Conservation (phyloP, 2,888 invertebrate species). For the Agonopterix heracliana region DNA sequence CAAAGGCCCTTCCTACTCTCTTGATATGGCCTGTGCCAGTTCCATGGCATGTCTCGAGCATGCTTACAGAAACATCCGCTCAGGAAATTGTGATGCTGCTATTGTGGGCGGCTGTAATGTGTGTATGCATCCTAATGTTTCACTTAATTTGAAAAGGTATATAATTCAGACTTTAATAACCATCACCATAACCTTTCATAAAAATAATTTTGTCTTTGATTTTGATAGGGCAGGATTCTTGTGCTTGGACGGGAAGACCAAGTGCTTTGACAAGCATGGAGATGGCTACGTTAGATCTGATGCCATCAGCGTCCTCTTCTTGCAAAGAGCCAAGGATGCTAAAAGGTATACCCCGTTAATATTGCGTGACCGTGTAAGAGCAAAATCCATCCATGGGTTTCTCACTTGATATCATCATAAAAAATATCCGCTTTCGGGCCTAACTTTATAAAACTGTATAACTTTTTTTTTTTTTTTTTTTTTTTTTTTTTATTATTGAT, state of each 20-base stretch:
- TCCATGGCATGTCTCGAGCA: slow-evolving; percentile 42
- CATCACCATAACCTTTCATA: too few relatives aligned
- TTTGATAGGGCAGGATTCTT: slow-evolving; percentile 29
- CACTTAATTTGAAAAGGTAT: slow-evolving; percentile 37
- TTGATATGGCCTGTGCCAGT: slow-evolving; percentile 41
- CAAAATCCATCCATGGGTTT: too few relatives aligned
- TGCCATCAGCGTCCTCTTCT: slow-evolving; percentile 78
- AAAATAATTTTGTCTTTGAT: background rate
- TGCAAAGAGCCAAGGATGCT: slow-evolving; percentile 80
- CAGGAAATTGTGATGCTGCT: slow-evolving; percentile 59
- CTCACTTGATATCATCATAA: too few relatives aligned
- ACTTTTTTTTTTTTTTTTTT: too few relatives aligned
- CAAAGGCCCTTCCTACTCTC: slow-evolving; percentile 42
- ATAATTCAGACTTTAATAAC: too few relatives aligned
- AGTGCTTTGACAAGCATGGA: slow-evolving; percentile 88
- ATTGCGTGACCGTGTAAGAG: too few relatives aligned
- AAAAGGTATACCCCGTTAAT: too few relatives aligned
- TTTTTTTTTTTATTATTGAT: too few relatives aligned
- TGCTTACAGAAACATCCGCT: slow-evolving; percentile 35
- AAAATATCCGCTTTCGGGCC: too few relatives aligned
- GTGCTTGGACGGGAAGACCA: slow-evolving; percentile 84
- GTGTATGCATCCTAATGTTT: slow-evolving; percentile 62
- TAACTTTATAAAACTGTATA: too few relatives aligned
- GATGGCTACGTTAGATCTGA: slow-evolving; percentile 87
- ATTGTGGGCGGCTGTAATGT: slow-evolving; percentile 78